Evolutionary conservation across 2,888 invertebrate species (phyloP).

Genomic region (Microplitis deprimator): DNA sequence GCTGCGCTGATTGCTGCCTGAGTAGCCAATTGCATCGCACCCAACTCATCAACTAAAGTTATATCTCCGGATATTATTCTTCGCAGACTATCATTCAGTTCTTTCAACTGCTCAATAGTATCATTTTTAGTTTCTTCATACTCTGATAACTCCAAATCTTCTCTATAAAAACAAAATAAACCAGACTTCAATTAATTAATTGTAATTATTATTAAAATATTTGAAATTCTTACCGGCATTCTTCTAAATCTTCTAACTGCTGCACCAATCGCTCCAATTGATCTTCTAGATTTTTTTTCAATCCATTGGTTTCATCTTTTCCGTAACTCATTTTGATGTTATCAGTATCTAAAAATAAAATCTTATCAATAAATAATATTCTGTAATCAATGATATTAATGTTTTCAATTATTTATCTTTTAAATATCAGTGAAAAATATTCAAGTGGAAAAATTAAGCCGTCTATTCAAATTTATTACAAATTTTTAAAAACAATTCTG

Average conservation of each 20-base stretch:
- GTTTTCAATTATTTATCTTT: too few species aligned
- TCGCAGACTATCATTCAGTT: conserved; percentile 77
- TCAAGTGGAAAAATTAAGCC: too few species aligned
- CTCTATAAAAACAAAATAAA: conserved; percentile 48
- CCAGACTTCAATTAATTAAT: not conserved
- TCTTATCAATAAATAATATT: not conserved
- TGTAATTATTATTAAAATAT: not conserved
- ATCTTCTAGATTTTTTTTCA: conserved; percentile 78
- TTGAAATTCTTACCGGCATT: conserved; percentile 74
- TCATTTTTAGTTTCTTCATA: conserved; percentile 80
- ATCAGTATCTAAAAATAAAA: conserved; percentile 7
- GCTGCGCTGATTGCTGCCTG: conserved; percentile 83
- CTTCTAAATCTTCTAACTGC: conserved; percentile 81
- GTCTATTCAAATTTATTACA: too few species aligned
- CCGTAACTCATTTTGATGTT: conserved; percentile 72
- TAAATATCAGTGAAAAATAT: too few species aligned
- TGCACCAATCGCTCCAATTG: conserved; percentile 80
- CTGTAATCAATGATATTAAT: too few species aligned
- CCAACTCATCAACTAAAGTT: conserved; percentile 78
- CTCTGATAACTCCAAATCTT: conserved; percentile 77
- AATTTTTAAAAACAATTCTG: too few species aligned
- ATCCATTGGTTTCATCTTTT: conserved; percentile 76
- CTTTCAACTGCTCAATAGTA: conserved; percentile 80
- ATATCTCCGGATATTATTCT: conserved; percentile 79
- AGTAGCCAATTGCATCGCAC: conserved; percentile 79